Conservation (phyloP, 2,888 invertebrate species). For the Thymelicus sylvestris region DNA sequence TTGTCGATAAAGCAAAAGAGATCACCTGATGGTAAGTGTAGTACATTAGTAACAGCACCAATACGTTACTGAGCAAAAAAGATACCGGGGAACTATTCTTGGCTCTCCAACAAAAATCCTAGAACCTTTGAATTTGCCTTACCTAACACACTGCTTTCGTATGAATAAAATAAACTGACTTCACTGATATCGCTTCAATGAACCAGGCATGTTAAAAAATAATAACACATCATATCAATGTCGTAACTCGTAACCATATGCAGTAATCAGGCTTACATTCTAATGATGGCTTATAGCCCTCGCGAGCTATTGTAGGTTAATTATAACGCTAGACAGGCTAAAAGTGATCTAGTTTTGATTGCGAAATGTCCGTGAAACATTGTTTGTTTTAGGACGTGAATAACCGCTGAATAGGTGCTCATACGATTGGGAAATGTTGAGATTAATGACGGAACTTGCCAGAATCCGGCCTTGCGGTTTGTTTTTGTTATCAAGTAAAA, state of each 20-base stretch:
- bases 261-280: constrained; percentile 35
- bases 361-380: constrained; percentile 20
- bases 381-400: constrained; percentile 26
- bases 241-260: constrained; percentile 15
- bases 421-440: constrained; percentile 14
- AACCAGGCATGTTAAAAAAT: constrained; percentile 20
- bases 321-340: constrained; percentile 32
- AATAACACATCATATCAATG: constrained; percentile 31
- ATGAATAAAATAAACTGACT: too few relatives aligned
- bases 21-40: too few relatives aligned
- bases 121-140: too few relatives aligned
- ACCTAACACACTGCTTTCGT: too few relatives aligned
- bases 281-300: constrained; percentile 40
- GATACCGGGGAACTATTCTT: too few relatives aligned
- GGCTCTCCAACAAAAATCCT: too few relatives aligned
- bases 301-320: constrained; percentile 40
- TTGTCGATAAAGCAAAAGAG: too few relatives aligned
- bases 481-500: background rate
- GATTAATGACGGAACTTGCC: constrained; percentile 14
- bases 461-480: constrained; percentile 9
- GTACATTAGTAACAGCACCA: too few relatives aligned
- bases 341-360: constrained; percentile 26
- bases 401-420: constrained; percentile 24
- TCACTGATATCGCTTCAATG: background rate
- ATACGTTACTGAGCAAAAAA: too few relatives aligned